Base-by-base conservation (phyloP, 1,140 invertebrate genomes). In the Delia radicum region DNA sequence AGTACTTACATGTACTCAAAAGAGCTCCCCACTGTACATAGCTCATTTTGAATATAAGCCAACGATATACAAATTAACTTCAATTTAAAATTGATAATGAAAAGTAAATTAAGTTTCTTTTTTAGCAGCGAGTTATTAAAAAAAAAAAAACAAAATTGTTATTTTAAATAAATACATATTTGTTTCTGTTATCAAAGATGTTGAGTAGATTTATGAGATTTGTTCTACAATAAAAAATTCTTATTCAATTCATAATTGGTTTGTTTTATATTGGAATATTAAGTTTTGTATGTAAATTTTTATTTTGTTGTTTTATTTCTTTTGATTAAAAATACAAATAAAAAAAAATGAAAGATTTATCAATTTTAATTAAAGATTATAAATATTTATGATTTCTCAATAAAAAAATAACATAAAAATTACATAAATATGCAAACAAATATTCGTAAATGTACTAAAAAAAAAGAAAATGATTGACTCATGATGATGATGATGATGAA, bases 301-400 rank as follows among this genome's bases (percentile, higher is more conserved):
- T 55, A 2, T 24, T 55, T 55, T 55, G 21, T 37, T 24, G 7
- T 55, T 21, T 55, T 55, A 33, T 18, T 55, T 55, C 65, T 5
- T 37, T 69, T 67, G 3, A 18, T 7, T 18, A 67, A n/a, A 29
- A 67, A 67, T 67, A 33, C 8, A 27, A 24, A 27, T 63, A 63
- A 63, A 63, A 63, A 24, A 24, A 8, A 10, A 6, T 12, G 27
- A 18, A 33, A 69, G 29, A 31, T 33, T 33, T 69, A 33, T 69
- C 65, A 69, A 69, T 69, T 69, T 69, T 69, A 69, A 69, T 69
- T 69, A 69, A 69, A 26, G 29, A 69, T 69, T 37, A 69, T 69
- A 69, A 31, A 69, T 69, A 69, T 69, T 69, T 69, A 69, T 69
- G 65, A 69, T 33, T 69, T 69, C 33, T 67, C 63, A 67, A 67